Conservation (phyloP, 2,797 vertebrate genomes). For the Momotus momota region DNA sequence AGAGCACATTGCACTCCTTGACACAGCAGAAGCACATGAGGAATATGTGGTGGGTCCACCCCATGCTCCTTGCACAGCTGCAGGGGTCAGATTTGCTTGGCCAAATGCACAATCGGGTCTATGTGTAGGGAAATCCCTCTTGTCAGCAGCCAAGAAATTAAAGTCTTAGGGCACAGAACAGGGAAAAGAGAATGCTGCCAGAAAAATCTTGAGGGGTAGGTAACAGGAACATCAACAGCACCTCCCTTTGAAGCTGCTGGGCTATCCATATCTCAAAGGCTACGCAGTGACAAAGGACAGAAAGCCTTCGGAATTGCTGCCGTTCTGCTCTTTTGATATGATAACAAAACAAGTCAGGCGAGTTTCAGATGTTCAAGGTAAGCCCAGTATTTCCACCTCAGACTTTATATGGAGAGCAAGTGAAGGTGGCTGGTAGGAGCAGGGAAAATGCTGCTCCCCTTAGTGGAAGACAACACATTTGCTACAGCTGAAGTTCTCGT, state of each 20-base stretch:
- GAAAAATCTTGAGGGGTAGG: neutral
- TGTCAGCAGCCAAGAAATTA: neutral
- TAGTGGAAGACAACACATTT: neutral
- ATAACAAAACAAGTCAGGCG: neutral
- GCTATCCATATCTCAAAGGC: neutral
- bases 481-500: neutral
- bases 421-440: neutral
- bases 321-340: neutral
- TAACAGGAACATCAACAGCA: neutral
- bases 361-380: accelerated
- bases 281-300: neutral
- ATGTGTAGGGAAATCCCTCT: neutral
- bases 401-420: neutral
- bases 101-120: neutral
- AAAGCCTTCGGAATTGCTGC: neutral
- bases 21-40: neutral
- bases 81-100: neutral
- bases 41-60: neutral
- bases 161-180: neutral
- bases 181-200: neutral
- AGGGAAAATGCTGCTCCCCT: accelerated
- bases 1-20: neutral
- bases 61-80: neutral
- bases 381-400: neutral
- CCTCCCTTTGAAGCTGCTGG: neutral